phyloP scores from a whole-genome alignment of 2,113 vertebrate species.

The Rhipidura dahli region DNA sequence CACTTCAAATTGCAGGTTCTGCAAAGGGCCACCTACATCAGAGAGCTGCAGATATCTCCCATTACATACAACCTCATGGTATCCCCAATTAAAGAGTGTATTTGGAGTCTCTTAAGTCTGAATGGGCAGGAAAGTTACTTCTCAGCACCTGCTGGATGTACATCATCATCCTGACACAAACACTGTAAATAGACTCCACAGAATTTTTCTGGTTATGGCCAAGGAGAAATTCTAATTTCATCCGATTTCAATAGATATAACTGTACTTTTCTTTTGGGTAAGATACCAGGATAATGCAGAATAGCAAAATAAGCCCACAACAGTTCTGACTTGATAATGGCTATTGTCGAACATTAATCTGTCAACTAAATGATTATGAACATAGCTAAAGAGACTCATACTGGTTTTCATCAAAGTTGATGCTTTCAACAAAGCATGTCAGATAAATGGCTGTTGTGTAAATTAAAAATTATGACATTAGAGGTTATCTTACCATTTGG shows the following conservation, averaged over 20 bases:
- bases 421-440: neutral
- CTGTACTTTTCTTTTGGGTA: neutral
- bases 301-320: neutral
- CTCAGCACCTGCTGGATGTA: too few relatives aligned
- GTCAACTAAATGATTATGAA: neutral
- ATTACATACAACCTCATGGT: rapidly evolving
- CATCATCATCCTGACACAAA: neutral
- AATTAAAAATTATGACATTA: neutral
- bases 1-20: neutral
- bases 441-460: neutral
- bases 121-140: neutral
- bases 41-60: neutral
- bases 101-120: neutral
- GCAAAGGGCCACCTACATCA: neutral
- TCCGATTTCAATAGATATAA: neutral
- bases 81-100: rapidly evolving
- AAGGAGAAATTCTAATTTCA: neutral
- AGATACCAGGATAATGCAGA: neutral
- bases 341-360: neutral
- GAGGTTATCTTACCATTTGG: neutral
- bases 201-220: neutral
- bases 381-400: neutral
- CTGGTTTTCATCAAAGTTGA: neutral
- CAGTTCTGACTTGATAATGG: neutral
- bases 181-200: neutral